Conservation (phyloP, 1,140 invertebrate species). For the Ceratosolen fusciceps region DNA sequence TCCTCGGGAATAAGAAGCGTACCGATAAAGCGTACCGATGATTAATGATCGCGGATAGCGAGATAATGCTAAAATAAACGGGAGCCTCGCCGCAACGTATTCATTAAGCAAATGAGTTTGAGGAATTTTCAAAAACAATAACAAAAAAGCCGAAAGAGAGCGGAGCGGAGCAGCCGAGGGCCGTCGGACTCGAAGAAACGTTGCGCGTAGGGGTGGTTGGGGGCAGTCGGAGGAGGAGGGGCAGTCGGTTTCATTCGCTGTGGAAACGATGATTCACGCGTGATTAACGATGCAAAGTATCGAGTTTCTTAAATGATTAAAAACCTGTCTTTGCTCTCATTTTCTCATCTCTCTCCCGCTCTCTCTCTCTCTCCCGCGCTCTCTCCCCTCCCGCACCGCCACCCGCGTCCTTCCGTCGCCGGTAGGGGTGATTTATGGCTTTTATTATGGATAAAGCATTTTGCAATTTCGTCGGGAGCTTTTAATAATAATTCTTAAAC, state of each 20-base stretch:
- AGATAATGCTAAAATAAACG: slow-evolving; percentile 1
- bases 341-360: no score
- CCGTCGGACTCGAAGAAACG: neutral
- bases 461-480: neutral
- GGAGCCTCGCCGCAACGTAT: slow-evolving; percentile 3
- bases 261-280: slow-evolving; percentile 43
- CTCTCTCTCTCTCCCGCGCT: no score
- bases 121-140: slow-evolving; percentile 35
- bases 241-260: neutral
- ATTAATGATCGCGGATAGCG: neutral
- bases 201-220: neutral
- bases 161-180: neutral
- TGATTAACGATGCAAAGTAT: slow-evolving; percentile 48
- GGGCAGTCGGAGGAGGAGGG: neutral
- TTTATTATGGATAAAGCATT: slow-evolving; percentile 46
- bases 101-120: slow-evolving; percentile 39
- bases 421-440: slow-evolving; percentile 43
- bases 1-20: neutral
- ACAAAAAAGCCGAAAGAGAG: slow-evolving; percentile 8
- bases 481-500: slow-evolving; percentile 38
- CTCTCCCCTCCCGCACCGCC: no score
- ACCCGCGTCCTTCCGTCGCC: no score
- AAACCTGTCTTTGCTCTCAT: slow-evolving; percentile 44
- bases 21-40: neutral
- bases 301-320: slow-evolving; percentile 53